A percentile compares a stretch with the other conserved stretches of the same genome.
These are phyloP conservation scores for Ploceus nigricollis DNA, from an alignment of 2,113 vertebrate genomes.

Conservation along the genomic window DNA sequence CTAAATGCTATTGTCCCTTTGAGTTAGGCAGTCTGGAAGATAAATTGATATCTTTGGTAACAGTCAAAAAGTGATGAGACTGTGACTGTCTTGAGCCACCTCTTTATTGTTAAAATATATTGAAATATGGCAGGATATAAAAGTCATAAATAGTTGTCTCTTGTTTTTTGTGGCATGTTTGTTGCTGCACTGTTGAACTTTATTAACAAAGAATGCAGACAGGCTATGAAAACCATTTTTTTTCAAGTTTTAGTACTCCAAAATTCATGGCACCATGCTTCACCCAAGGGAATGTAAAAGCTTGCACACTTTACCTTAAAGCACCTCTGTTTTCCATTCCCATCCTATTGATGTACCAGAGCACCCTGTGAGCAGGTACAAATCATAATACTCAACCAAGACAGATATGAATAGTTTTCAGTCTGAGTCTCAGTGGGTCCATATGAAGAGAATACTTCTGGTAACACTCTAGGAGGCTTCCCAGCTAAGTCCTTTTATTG, in stretches of 20 bases:
- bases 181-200: not conserved
- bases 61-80: not conserved
- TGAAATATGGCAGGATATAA: not conserved
- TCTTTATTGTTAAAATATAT: not conserved
- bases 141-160: not conserved
- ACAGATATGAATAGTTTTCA: not conserved
- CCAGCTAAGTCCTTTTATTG: not conserved
- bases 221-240: not conserved
- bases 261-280: not conserved
- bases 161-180: not conserved
- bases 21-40: not conserved
- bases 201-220: not conserved
- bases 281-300: not conserved
- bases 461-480: not conserved
- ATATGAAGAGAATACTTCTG: not conserved
- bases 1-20: not conserved
- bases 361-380: not conserved
- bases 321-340: not conserved
- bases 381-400: not conserved
- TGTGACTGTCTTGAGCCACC: not conserved
- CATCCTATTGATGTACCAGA: not conserved
- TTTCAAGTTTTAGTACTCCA: not conserved
- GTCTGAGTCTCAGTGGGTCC: not conserved
- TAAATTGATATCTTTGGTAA: not conserved
- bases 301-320: not conserved